Base-by-base conservation (phyloP, 2,888 invertebrate genomes). In the Macaria liturata region DNA sequence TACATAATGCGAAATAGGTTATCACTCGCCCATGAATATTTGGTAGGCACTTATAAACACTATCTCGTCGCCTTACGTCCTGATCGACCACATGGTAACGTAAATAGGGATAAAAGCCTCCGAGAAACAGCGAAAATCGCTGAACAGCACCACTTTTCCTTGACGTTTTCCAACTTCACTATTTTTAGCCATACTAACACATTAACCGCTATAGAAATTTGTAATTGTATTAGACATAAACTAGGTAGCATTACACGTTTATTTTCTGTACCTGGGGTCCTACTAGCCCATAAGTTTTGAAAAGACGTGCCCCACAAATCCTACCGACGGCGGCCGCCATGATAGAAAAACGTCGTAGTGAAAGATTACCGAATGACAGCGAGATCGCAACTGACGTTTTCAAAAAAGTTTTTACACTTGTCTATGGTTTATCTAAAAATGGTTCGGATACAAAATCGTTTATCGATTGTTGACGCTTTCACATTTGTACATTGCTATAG, bases 301-400 rank as follows among this genome's bases (percentile, higher is more conserved):
- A 94, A 90, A 97, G 94, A 88, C 95, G 94, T 86, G 95, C 95
- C 92, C 96, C 95, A 93, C 95, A 96, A 94, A 97, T 95, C 93
- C 96, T 95, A 93, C 96, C 95, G 89, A 97, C 95, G 88, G 95
- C 94, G 91, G 96, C 96, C 94, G 97, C 96, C 97, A 97, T 97
- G 94, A 94, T 96, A 94, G 93, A 80, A 87, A 90, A 90, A 88
- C 90, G 88, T 88, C 88, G 85, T 74, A 84, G 80, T 83, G 87
- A 88, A 83, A 80, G 84, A 81, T 76, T 72, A 80, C 76, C 72
- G 71, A 79, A 68, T 88, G 90, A 88, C 90, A 84, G 83, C 76
- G 80, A 76, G 59, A 74, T 61, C 61, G 64, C 63, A 70, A 37
- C 71, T 81, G 81, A 80, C 81, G 78, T 73, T 67, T 64, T 31